These are phyloP conservation scores for Apamea epomidion DNA, from an alignment of 2,888 invertebrate genomes.

Conservation along the genomic window DNA sequence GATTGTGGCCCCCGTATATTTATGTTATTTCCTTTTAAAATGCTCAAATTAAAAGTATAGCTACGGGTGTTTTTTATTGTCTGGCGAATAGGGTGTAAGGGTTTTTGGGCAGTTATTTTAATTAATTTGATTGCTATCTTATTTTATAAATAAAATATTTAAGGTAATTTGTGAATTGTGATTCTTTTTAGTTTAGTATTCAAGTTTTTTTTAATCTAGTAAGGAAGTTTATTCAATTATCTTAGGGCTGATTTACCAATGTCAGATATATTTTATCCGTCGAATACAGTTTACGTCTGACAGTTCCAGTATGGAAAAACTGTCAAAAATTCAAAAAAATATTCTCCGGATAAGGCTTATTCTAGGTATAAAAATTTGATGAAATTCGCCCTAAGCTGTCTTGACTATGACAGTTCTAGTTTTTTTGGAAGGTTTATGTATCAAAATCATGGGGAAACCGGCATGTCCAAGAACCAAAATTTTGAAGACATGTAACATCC, in stretches of 20 bases:
- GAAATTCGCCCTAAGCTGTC: too few species aligned
- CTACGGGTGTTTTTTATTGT: slow-evolving; percentile 41
- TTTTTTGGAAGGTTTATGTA: neutral
- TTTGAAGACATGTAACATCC: neutral
- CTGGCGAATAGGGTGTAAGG: slow-evolving; percentile 25
- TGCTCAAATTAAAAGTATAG: slow-evolving; percentile 60
- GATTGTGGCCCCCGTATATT: slow-evolving; percentile 74
- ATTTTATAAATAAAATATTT: neutral
- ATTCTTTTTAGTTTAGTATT: neutral
- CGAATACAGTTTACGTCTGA: too few species aligned
- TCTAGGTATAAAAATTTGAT: too few species aligned
- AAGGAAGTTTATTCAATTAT: neutral
- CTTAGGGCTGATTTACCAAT: too few species aligned
- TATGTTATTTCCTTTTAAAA: slow-evolving; percentile 68
- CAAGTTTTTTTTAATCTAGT: neutral
- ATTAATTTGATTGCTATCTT: neutral
- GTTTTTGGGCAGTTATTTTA: slow-evolving; percentile 23
- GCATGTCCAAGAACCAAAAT: neutral
- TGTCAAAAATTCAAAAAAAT: too few species aligned
- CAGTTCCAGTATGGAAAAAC: too few species aligned
- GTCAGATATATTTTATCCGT: too few species aligned
- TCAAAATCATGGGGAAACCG: neutral
- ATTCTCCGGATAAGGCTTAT: too few species aligned
- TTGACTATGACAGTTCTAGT: neutral
- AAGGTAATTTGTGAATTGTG: neutral